Conservation (phyloP, 2,113 vertebrate species). For the pig (Sus scrofa) region T2T-Sscrofa CM000819.6:28917501-28918000, state of each 20-base stretch:
- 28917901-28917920: conserved; percentile 98
- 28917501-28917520: conserved; percentile 98
- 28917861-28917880: conserved; percentile 98
- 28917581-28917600: conserved; percentile 97
- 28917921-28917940: conserved; percentile 97
- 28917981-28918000: conserved; percentile 98
- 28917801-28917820: conserved; percentile 98
- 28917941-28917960: conserved; percentile 99
- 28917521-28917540: conserved; percentile 98
- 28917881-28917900: conserved; percentile 96
- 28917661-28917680: conserved; percentile 99
- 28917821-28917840: conserved; percentile 95
- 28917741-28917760: conserved; percentile 99
- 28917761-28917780: conserved; percentile 97
- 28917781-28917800: conserved; percentile 98
- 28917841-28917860: conserved; percentile 98
- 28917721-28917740: conserved; percentile 97
- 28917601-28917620: conserved; percentile 97
- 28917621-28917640: conserved; percentile 99
- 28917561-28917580: conserved; percentile 97
- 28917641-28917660: conserved; percentile 99
- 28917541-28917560: conserved; percentile 98
- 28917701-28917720: conserved; percentile 95
- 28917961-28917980: conserved; percentile 98
- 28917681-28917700: conserved; percentile 95